These are phyloP conservation scores for Thamnophis sirtalis DNA, from an alignment of 2,113 vertebrate species.

Conservation along the genomic window DNA sequence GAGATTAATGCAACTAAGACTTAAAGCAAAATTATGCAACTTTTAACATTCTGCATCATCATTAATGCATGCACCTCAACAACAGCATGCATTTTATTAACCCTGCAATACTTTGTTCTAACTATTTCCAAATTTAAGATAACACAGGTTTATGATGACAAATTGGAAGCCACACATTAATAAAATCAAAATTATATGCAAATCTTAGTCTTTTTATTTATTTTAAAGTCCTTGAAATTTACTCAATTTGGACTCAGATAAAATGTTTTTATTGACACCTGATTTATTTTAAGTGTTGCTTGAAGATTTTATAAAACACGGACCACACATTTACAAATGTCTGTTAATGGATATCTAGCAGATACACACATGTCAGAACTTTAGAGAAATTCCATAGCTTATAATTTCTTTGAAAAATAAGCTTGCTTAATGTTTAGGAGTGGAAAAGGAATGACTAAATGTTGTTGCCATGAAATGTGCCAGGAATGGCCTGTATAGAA, in stretches of 20 bases:
- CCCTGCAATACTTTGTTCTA: slow-evolving; percentile 60
- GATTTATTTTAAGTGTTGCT: neutral
- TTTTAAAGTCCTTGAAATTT: neutral
- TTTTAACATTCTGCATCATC: slow-evolving; percentile 75
- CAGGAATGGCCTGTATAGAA: neutral
- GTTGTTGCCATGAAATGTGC: neutral
- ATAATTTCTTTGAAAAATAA: neutral
- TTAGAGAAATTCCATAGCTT: neutral
- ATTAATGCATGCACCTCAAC: slow-evolving; percentile 74
- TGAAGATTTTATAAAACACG: neutral
- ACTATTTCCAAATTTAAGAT: slow-evolving; percentile 31
- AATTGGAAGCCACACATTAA: slow-evolving; percentile 33
- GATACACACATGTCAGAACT: neutral
- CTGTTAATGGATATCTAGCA: neutral
- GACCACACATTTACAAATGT: neutral
- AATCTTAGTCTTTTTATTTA: neutral
- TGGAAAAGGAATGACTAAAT: neutral
- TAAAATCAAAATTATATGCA: slow-evolving; percentile 1
- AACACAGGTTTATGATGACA: neutral
- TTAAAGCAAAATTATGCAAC: slow-evolving; percentile 62
- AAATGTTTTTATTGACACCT: neutral
- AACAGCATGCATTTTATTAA: slow-evolving; percentile 77
- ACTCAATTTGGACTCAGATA: neutral
- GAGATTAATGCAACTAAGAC: slow-evolving; percentile 71
- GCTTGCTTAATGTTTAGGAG: neutral